Evolutionary conservation across 1,140 invertebrate species (phyloP), one percentile per base, ranked within the genome.

Genomic region (Orussus abietinus): DNA sequence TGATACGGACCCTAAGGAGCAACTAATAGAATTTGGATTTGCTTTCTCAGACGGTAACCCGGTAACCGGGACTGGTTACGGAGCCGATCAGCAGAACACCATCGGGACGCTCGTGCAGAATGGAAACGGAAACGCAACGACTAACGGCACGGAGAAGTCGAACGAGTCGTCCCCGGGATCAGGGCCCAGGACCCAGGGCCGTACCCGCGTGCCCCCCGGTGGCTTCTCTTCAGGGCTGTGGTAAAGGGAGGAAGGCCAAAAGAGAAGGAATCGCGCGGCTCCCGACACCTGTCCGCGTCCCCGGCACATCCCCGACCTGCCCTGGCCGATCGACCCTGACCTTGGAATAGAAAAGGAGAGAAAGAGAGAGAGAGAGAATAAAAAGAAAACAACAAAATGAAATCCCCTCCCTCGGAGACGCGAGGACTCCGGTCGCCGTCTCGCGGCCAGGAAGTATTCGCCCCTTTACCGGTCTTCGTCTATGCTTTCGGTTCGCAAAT

Each of bases 181-280:
- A 29, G 49, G 34, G 41, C 56, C 29, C 54, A 60, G 32, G 28
- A 54, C 21, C 14, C 52, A 50, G 39, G 49, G 46, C 33, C 68
- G 63, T 40, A 63, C 61, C 31, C 73, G 74, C 48, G 72, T 76
- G 30, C 75, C 75, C 34, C 75, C 75, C 10, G 75, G 75, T 42
- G 74, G 75, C 34, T 75, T 63, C 42, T 73, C 74, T 20, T 72
- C 72, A 29, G 71, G 72, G 31, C 64, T 76, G 28, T 76, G 74
- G 74, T 76, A 71, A 74, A 66, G 12, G 18, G 10, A 33, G 20
- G 14, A 38, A 13, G 11, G 13, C 14, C 32, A 5, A 18, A 43
- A 5, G 15, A 31, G 29, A 45, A 38, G 18, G 38, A 35, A n/a
- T n/a, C n/a, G n/a, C n/a, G n/a, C n/a, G n/a, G n/a, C n/a, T n/a